Conservation (phyloP, 92 coral and sea anemone species). For the Paragorgia papillata region DNA sequence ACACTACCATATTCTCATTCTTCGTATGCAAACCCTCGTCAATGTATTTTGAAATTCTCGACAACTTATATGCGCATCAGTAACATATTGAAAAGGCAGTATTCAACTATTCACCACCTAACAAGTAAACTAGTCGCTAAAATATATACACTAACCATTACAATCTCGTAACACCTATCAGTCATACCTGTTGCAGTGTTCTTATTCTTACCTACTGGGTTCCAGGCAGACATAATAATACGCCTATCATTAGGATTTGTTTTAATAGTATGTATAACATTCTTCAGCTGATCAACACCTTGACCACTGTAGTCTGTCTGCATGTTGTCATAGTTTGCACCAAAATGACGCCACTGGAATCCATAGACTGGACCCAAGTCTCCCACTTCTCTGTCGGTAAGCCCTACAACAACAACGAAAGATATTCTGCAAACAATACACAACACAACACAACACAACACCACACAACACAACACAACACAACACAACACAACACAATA, state of each 20-base stretch:
- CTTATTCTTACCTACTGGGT: slow-evolving; percentile 78
- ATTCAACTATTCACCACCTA: too few species aligned
- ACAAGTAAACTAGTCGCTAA: too few species aligned
- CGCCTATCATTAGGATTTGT: slow-evolving; percentile 84
- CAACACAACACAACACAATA: too few species aligned
- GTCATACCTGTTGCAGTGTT: too few species aligned
- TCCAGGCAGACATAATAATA: slow-evolving; percentile 95
- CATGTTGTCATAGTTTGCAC: slow-evolving; percentile 83
- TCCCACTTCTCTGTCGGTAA: slow-evolving; percentile 77
- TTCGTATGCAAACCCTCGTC: too few species aligned
- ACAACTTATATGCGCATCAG: too few species aligned
- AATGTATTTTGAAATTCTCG: too few species aligned
- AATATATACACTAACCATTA: too few species aligned
- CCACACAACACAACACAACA: too few species aligned
- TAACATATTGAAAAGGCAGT: too few species aligned
- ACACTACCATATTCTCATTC: too few species aligned
- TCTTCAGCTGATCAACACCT: slow-evolving; percentile 89
- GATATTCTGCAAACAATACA: not conserved
- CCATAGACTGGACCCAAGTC: slow-evolving; percentile 97
- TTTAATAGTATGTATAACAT: slow-evolving; percentile 84
- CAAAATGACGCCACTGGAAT: slow-evolving; percentile 99
- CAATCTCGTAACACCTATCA: too few species aligned
- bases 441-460: not conserved
- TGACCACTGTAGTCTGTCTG: slow-evolving; percentile 74
- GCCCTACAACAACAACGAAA: slow-evolving; percentile 49